These are phyloP conservation scores for Heliconius hermathena DNA, from an alignment of 1,140 invertebrate genomes.

Conservation along the genomic window DNA sequence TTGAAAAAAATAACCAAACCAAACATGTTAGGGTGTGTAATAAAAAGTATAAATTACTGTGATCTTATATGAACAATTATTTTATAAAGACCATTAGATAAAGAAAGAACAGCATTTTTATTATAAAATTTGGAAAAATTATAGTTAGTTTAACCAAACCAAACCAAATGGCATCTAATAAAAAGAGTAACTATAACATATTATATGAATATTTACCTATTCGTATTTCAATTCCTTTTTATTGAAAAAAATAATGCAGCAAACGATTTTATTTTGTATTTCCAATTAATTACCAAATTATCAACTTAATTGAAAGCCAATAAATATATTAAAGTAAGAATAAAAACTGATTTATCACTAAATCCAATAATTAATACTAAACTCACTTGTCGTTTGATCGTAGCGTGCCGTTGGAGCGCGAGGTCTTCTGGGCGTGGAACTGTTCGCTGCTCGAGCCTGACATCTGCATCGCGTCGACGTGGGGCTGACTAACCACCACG, in stretches of 20 bases:
- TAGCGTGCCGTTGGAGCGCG: slow-evolving; percentile 63
- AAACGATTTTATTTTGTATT: too few species aligned
- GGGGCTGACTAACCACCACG: slow-evolving; percentile 95
- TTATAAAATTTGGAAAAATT: too few species aligned
- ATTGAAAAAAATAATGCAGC: too few species aligned
- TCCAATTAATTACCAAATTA: neutral
- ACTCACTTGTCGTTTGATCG: slow-evolving; percentile 73
- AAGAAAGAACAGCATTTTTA: neutral
- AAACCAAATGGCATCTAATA: too few species aligned
- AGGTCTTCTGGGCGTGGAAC: slow-evolving; percentile 54
- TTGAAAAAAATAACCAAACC: neutral
- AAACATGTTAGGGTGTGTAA: neutral
- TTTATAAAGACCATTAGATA: neutral
- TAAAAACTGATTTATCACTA: neutral
- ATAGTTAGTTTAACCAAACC: too few species aligned
- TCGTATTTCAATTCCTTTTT: too few species aligned
- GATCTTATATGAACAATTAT: too few species aligned
- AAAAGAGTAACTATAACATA: too few species aligned
- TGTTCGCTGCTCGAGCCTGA: slow-evolving; percentile 84
- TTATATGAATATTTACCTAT: too few species aligned
- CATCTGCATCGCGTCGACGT: slow-evolving; percentile 93
- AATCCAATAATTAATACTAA: neutral
- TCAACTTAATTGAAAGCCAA: neutral
- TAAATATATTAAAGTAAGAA: neutral
- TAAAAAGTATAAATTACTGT: too few species aligned